Evolutionary conservation across 2,888 invertebrate genomes (phyloP), one percentile per base, ranked within the genome.

Genomic region (Tenthredo livida): DNA sequence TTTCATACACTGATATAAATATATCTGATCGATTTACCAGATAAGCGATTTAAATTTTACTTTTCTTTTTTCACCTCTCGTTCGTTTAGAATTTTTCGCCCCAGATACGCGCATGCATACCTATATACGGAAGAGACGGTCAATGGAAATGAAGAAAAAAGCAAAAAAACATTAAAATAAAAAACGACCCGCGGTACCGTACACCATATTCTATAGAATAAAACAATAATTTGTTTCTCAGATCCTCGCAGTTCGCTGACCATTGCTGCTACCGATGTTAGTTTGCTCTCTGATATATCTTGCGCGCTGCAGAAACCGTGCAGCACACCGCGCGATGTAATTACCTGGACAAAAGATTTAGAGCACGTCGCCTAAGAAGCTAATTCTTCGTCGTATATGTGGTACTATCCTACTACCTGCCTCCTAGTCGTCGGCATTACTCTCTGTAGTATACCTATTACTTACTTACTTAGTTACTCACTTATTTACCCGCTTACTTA

Each of bases 311-410:
- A 67, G 67, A 67, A 67, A 67, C 33, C 17, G 67, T 67, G 12
- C 61, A n/a, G 17, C 54, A 54, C 12, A 73, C 40, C 17, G 40
- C 15, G 58, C 58, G 40, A 80, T 77, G 80, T 80, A 80, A 80
- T 80, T 80, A 80, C 58, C 10, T 50, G 80, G 80, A 61, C 80
- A 80, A 80, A 80, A 80, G 80, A 80, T 80, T 61, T 80, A 80
- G 80, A 80, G 80, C 80, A 80, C 80, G 80, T 80, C 80, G 58
- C 61, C 40, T 80, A 37, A 58, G 80, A 80, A 80, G 50, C 37
- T 9, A 15, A 47, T n/a, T 21, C 33, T 37, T 17, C 33, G 1
- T 17, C 33, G 37, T 70, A 9, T 21, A 37, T 37, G 6, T 37
- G 7, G n/a, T n/a, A n/a, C n/a, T n/a, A n/a, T n/a, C 17, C 21